Conservation (phyloP, 2,113 vertebrate genomes). For the Nestor notabilis region DNA sequence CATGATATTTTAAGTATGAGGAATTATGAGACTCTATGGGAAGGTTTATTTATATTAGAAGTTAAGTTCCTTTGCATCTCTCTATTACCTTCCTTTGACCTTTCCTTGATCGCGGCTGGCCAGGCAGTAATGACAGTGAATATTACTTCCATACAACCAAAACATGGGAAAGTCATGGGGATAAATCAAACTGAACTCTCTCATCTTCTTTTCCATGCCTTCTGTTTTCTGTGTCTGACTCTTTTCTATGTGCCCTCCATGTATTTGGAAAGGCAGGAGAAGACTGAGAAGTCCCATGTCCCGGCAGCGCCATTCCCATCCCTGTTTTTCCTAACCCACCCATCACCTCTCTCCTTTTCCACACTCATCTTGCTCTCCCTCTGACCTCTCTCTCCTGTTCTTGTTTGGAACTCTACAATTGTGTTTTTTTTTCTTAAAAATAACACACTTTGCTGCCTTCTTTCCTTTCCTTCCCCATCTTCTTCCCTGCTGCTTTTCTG, state of each 20-base stretch:
- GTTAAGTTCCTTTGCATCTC: conserved; percentile 33
- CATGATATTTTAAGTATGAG: conserved; percentile 48
- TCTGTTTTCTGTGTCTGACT: not conserved
- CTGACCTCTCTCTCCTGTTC: not conserved
- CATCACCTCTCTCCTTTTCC: not conserved
- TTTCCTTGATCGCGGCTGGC: not conserved
- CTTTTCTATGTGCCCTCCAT: not conserved
- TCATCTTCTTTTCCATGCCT: conserved; percentile 17
- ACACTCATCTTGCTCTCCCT: not conserved
- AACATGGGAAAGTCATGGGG: conserved; percentile 2
- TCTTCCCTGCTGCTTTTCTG: not conserved
- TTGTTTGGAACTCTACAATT: not conserved
- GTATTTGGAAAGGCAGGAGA: not conserved
- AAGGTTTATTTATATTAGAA: conserved; percentile 59
- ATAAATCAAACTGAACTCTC: conserved; percentile 29
- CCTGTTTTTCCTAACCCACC: not conserved
- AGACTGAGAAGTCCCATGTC: not conserved
- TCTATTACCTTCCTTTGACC: conserved; percentile 23
- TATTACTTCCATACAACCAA: conserved; percentile 44
- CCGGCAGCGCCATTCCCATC: not conserved
- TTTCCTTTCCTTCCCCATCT: not conserved
- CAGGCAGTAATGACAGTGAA: not conserved
- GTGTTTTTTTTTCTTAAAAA: not conserved
- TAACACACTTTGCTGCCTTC: not conserved
- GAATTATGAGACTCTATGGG: conserved; percentile 13